Evolutionary conservation across 2,113 vertebrate genomes (phyloP).

Genomic region (Urocitellus parryii): DNA sequence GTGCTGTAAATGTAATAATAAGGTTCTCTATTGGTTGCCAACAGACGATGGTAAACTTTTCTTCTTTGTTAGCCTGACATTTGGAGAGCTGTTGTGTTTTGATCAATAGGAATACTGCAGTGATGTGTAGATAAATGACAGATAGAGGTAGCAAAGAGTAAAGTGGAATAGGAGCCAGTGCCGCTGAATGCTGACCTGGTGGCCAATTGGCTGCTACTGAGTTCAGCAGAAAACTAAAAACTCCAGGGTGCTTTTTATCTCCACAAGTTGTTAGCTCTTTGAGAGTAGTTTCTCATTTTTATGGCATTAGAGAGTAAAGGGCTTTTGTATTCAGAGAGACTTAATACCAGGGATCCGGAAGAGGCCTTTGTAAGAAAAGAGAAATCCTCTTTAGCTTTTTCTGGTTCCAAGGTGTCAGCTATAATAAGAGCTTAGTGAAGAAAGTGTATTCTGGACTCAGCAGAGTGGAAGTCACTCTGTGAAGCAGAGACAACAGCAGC

Average conservation of each 20-base stretch:
- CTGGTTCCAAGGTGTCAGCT: background rate
- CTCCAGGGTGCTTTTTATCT: background rate
- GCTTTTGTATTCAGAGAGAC: background rate
- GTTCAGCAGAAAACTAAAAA: background rate
- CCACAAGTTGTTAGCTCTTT: background rate
- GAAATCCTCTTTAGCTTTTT: background rate
- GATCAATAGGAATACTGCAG: too few relatives aligned
- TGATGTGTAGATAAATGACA: background rate
- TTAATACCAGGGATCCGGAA: background rate
- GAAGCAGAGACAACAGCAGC: background rate
- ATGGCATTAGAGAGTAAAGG: background rate
- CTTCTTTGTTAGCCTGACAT: background rate
- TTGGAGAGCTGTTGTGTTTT: background rate
- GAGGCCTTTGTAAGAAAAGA: background rate
- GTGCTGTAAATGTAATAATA: fast-evolving
- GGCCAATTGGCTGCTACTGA: background rate
- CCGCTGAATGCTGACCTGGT: background rate
- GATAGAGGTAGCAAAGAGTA: background rate
- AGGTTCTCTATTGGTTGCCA: background rate
- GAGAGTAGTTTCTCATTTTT: conserved; percentile 18
- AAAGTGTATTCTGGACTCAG: background rate
- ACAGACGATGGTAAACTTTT: background rate
- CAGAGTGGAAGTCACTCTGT: background rate
- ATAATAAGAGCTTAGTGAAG: background rate
- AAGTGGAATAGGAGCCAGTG: background rate